phyloP scores from a whole-genome alignment of 2,797 vertebrate genomes.

The Rhyacichthys aspro region DNA sequence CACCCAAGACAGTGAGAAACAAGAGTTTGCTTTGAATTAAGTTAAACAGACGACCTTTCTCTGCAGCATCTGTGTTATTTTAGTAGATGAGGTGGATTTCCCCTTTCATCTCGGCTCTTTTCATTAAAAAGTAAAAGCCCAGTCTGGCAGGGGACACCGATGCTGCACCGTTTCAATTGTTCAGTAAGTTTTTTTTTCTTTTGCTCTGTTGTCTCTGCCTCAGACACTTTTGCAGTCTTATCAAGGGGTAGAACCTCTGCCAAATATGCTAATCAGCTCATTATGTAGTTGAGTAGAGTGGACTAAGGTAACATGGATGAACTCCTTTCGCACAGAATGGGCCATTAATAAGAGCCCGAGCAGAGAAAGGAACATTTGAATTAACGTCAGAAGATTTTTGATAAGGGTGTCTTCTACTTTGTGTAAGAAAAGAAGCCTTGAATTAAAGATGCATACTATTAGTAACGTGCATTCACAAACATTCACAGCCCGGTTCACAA shows the following conservation, averaged over 20 bases:
- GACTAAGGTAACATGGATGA: slow-evolving; percentile 51
- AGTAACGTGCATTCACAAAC: slow-evolving; percentile 9
- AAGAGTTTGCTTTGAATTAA: slow-evolving; percentile 1
- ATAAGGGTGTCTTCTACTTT: slow-evolving; percentile 36
- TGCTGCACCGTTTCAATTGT: slow-evolving; percentile 44
- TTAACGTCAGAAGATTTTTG: slow-evolving; percentile 40
- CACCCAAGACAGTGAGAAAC: slow-evolving; percentile 9
- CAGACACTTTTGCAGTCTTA: slow-evolving; percentile 39
- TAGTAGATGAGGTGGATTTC: slow-evolving; percentile 38
- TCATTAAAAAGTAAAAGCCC: slow-evolving; percentile 54
- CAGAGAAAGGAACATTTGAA: slow-evolving; percentile 27
- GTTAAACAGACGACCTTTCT: neutral
- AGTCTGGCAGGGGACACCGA: slow-evolving; percentile 48
- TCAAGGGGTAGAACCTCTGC: slow-evolving; percentile 58
- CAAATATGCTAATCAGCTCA: slow-evolving; percentile 74
- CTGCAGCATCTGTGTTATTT: slow-evolving; percentile 42
- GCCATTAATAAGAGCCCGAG: slow-evolving; percentile 41
- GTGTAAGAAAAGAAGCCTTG: slow-evolving; percentile 22
- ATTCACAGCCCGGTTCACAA: neutral
- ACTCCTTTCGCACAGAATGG: slow-evolving; percentile 15
- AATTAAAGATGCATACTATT: slow-evolving; percentile 1
- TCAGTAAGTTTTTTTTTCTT: slow-evolving; percentile 10
- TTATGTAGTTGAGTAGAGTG: slow-evolving; percentile 65
- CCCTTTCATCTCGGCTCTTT: slow-evolving; percentile 35
- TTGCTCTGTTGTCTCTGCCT: slow-evolving; percentile 15